phyloP scores from a whole-genome alignment of 2,797 vertebrate genomes.

The Bovichtus diacanthus region DNA sequence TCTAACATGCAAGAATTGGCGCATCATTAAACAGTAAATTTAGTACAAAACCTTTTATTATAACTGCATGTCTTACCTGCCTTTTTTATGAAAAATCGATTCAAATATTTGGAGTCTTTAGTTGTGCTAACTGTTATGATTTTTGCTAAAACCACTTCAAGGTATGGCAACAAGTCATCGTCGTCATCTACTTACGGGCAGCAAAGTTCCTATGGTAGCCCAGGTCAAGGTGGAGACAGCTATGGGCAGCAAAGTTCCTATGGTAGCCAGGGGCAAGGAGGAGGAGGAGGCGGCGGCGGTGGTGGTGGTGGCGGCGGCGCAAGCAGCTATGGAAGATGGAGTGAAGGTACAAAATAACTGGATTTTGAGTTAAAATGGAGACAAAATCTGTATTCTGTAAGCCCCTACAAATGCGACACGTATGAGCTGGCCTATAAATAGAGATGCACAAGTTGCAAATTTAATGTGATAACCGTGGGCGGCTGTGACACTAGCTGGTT shows the following conservation, averaged over 20 bases:
- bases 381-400: neutral
- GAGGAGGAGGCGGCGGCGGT: constrained; percentile 7
- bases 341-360: constrained; percentile 73
- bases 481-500: too few species aligned
- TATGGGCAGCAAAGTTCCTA: constrained; percentile 75
- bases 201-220: constrained; percentile 68
- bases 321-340: constrained; percentile 77
- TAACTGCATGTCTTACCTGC: neutral
- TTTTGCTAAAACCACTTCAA: constrained; percentile 28
- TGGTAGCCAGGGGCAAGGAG: constrained; percentile 59
- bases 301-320: constrained; percentile 34
- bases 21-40: neutral
- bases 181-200: constrained; percentile 61
- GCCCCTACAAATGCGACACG: too few species aligned
- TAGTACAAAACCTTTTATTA: too few species aligned
- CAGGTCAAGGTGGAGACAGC: constrained; percentile 61
- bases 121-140: neutral
- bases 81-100: neutral
- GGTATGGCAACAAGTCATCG: constrained; percentile 78
- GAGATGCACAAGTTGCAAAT: too few species aligned
- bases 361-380: neutral
- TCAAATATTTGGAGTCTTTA: neutral
- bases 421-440: too few species aligned
- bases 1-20: neutral
- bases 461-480: too few species aligned